Evolutionary conservation across 2,797 vertebrate species (phyloP).

Genomic region (Phataginus tricuspis): DNA sequence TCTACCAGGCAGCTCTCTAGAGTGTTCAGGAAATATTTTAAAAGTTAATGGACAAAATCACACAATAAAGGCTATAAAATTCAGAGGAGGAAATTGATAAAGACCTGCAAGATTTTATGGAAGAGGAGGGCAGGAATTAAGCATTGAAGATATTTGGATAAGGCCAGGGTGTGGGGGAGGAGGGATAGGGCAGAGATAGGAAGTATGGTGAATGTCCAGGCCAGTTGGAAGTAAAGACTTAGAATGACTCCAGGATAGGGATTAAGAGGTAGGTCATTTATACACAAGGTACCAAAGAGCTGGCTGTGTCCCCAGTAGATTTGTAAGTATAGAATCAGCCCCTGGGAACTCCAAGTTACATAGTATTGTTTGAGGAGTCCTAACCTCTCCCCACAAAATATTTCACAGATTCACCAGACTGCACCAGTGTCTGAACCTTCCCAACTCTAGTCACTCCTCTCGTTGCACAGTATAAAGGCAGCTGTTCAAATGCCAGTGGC

Average conservation of each 20-base stretch:
- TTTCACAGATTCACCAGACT: neutral
- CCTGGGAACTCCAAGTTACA: neutral
- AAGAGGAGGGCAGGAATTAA: neutral
- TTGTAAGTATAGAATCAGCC: constrained; percentile 18
- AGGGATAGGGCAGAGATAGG: neutral
- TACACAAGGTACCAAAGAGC: neutral
- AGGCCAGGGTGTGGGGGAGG: neutral
- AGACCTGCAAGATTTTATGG: neutral
- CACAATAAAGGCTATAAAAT: neutral
- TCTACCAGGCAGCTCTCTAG: neutral
- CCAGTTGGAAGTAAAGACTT: constrained; percentile 19
- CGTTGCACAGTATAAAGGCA: neutral
- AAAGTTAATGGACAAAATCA: constrained; percentile 48
- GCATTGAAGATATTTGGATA: neutral
- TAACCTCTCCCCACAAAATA: neutral
- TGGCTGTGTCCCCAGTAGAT: neutral
- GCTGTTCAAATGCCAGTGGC: neutral
- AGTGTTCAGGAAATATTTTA: constrained; percentile 16
- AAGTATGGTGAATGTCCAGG: neutral
- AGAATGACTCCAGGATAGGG: neutral
- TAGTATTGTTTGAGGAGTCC: neutral
- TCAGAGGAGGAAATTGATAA: constrained; percentile 20
- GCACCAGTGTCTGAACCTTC: neutral
- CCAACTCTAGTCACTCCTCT: neutral
- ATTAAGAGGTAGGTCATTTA: neutral